Percentiles rank a stretch among this genome's conserved stretches.
Conservation (phyloP, 2,888 invertebrate genomes). For the Suillia variegata region DNA sequence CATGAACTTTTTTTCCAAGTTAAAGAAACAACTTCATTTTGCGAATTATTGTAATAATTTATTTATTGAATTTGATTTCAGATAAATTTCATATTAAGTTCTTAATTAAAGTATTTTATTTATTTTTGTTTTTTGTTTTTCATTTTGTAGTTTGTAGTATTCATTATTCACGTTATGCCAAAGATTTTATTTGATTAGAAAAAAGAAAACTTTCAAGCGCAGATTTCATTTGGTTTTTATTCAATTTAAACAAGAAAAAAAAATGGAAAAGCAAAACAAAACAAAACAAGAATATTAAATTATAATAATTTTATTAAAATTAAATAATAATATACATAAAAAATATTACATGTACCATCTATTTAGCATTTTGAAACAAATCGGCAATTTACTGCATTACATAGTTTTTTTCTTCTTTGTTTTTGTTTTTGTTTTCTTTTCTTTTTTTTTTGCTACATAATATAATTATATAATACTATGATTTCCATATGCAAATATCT, state of each 20-base stretch:
- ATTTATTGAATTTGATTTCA: not conserved
- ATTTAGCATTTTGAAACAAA: not conserved
- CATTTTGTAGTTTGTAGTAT: not conserved
- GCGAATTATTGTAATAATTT: not conserved
- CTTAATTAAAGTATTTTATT: not conserved
- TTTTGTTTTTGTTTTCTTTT: no score
- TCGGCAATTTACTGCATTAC: not conserved
- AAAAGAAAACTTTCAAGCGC: not conserved
- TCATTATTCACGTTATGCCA: not conserved
- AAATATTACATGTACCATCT: not conserved
- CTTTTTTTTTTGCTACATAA: no score
- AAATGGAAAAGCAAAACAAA: not conserved
- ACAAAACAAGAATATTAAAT: not conserved
- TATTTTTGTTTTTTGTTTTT: conserved; percentile 1
- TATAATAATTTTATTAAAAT: conserved; percentile 3
- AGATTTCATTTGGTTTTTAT: conserved; percentile 2
- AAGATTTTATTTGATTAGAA: not conserved
- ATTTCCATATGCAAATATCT: not conserved
- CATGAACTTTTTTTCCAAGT: no score
- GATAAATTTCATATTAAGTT: not conserved
- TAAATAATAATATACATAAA: conserved; percentile 1
- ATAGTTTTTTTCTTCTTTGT: no score
- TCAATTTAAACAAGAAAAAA: not conserved
- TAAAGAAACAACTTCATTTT: no score
- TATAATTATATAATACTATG: not conserved